Evolutionary conservation across 2,888 invertebrate species (phyloP).

Genomic region (Loripinus fragilis): DNA sequence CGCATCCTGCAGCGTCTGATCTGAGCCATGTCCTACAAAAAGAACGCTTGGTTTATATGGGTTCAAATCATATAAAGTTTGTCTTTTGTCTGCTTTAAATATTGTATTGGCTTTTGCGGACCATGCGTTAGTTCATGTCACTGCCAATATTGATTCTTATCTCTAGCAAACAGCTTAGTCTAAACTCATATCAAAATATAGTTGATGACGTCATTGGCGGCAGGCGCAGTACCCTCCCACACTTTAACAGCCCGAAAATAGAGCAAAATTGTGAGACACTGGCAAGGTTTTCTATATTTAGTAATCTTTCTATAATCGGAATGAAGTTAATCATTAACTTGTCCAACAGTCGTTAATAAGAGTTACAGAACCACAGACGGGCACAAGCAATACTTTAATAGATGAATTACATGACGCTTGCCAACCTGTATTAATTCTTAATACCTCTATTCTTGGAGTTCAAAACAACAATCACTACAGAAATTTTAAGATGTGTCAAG

Average conservation of each 20-base stretch:
- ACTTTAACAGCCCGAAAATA: background rate
- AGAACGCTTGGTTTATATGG: too few species aligned
- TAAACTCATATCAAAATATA: constrained; percentile 1
- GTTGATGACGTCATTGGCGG: constrained; percentile 7
- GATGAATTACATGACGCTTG: background rate
- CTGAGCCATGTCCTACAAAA: too few species aligned
- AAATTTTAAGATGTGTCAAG: too few species aligned
- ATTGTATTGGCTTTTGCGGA: background rate
- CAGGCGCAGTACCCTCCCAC: constrained; percentile 13
- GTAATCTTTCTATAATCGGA: background rate
- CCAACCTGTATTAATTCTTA: background rate
- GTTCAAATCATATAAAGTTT: too few species aligned
- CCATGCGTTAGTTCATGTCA: background rate
- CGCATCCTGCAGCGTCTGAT: too few species aligned
- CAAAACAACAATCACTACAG: too few species aligned
- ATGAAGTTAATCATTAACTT: background rate
- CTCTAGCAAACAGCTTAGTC: background rate
- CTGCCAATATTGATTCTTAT: constrained; percentile 1
- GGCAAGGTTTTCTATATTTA: background rate
- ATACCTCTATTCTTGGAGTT: background rate
- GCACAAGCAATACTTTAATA: background rate
- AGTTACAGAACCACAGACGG: background rate
- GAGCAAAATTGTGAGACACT: background rate
- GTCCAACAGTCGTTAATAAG: constrained; percentile 11
- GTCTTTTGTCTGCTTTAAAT: constrained; percentile 3